Evolutionary conservation across 1,140 invertebrate species (phyloP), one percentile per base, ranked within the genome.

Genomic region (Agrypnia vestita): DNA sequence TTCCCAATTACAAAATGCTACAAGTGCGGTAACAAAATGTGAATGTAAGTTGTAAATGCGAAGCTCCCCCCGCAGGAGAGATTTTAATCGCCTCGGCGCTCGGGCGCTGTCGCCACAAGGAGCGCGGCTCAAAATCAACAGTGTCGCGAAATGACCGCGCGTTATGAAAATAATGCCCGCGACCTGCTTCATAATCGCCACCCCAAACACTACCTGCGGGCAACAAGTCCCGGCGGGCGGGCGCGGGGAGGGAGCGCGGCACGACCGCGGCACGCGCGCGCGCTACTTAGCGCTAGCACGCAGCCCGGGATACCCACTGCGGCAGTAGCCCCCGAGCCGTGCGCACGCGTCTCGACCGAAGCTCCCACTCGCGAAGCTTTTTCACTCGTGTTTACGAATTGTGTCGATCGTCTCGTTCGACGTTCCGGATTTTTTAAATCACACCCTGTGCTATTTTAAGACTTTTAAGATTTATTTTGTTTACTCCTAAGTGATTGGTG

Each of bases 241-340:
- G 85, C 86, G 84, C 84, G 78, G 17, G 76, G 84, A 84, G 81
- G 84, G 85, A 84, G 86, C 84, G 85, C 77, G 78, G 69, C 78
- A 75, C 69, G 69, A 51, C 46, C 80, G 61, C 84, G 80, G 83
- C 82, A 79, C 85, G 80, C 86, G 84, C 84, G 84, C 25, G 81
- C 85, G 81, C 85, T 85, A 89, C 87, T 89, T 89, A 89, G 86
- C 85, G 85, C 85, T 84, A 86, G 87, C 85, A 86, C 86, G 86
- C 85, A 86, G 87, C 86, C 25, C 75, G 69, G 53, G 71, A 64
- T 72, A 74, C 35, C 47, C 88, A 89, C 87, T 89, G 85, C 86
- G 86, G 86, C 85, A 86, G 86, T 86, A 83, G 87, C 86, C 87
- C 86, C 84, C 86, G 86, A 84, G 84, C 85, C 83, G 86, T 84